Evolutionary conservation across 2,797 vertebrate species (phyloP).

Genomic region (Potorous gilbertii): DNA sequence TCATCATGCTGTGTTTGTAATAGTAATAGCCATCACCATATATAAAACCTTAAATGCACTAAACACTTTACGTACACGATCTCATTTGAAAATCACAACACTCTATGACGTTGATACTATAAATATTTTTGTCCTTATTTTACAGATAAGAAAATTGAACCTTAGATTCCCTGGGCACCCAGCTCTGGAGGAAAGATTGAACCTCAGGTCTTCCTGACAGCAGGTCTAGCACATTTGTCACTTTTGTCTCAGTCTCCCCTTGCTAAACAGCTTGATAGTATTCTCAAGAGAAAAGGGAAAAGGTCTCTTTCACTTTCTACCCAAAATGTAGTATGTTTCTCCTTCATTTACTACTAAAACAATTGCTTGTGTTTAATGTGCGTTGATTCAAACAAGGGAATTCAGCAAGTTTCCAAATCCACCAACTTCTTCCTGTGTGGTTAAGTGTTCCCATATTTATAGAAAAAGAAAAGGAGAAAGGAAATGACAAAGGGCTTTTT

Average conservation of each 20-base stretch:
- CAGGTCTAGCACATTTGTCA: background rate
- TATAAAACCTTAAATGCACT: background rate
- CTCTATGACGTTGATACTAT: background rate
- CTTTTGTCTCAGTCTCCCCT: background rate
- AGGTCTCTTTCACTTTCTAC: slow-evolving; percentile 60
- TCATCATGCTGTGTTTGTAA: background rate
- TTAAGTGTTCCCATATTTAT: slow-evolving; percentile 80
- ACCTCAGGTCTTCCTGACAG: background rate
- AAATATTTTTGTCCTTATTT: background rate
- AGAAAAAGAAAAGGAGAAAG: slow-evolving; percentile 70
- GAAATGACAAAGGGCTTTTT: slow-evolving; percentile 74
- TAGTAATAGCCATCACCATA: background rate
- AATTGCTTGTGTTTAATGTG: slow-evolving; percentile 74
- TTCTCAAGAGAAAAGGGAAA: background rate
- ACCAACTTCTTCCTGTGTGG: slow-evolving; percentile 80
- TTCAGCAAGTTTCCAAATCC: slow-evolving; percentile 80
- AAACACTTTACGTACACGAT: background rate
- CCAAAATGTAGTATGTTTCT: slow-evolving; percentile 63
- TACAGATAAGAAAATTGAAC: background rate
- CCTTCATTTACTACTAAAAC: slow-evolving; percentile 69
- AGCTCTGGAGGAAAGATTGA: background rate
- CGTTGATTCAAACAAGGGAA: slow-evolving; percentile 72
- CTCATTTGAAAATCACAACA: background rate
- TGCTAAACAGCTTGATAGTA: slow-evolving; percentile 5
- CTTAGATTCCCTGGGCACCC: background rate